phyloP scores from a whole-genome alignment of 2,113 vertebrate genomes.

The Psettodes erumei region DNA sequence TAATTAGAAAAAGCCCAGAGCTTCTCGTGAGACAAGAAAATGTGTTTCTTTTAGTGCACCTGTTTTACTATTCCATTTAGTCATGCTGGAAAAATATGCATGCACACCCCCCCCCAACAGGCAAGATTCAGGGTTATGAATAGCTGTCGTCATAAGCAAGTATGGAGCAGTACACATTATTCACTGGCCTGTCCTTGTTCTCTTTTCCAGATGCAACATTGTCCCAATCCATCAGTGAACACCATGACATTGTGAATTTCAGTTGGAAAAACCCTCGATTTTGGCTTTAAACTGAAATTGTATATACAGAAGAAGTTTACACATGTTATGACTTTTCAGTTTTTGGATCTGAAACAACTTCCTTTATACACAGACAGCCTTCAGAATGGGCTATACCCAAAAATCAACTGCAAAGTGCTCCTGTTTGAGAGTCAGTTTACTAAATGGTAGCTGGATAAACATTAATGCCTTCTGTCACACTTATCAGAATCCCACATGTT shows the following conservation, averaged over 20 bases:
- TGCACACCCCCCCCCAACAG: not conserved
- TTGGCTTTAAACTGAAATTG: conserved; percentile 30
- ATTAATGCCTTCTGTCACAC: not conserved
- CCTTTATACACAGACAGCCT: not conserved
- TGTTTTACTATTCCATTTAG: not conserved
- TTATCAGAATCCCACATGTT: not conserved
- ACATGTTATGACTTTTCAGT: not conserved
- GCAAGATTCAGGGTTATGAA: not conserved
- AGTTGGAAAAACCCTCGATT: not conserved
- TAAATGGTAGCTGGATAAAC: conserved; percentile 15
- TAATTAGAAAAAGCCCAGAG: too few species aligned
- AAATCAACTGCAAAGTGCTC: not conserved
- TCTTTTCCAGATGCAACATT: conserved; percentile 81
- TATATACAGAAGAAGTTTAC: conserved; percentile 3
- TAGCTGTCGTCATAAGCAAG: not conserved
- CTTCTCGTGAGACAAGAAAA: not conserved
- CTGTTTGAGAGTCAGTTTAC: conserved; percentile 2
- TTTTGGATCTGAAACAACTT: not conserved
- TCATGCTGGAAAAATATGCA: not conserved
- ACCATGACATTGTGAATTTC: not conserved
- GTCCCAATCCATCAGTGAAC: conserved; percentile 77
- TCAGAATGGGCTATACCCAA: not conserved
- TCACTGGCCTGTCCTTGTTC: not conserved
- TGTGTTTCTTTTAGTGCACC: not conserved
- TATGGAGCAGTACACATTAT: not conserved